These are phyloP conservation scores for Sitta carolinensis DNA, from an alignment of 2,797 vertebrate genomes.

Conservation along the genomic window DNA sequence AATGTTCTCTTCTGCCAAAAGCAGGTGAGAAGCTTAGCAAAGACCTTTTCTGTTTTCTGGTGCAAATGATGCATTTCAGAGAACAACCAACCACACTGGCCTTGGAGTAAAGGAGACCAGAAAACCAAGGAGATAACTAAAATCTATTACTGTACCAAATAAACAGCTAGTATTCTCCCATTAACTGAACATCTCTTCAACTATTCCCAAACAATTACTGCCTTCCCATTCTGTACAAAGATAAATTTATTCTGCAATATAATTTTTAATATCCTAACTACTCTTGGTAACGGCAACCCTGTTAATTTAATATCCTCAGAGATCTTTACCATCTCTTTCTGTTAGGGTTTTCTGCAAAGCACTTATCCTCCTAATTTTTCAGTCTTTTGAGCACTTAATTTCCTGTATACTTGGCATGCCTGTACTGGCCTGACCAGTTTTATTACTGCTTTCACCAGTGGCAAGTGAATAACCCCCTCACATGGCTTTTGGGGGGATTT, in stretches of 20 bases:
- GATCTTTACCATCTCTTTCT: background rate
- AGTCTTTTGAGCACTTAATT: background rate
- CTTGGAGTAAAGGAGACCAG: background rate
- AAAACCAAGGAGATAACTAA: background rate
- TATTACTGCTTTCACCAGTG: background rate
- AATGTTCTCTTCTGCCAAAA: background rate
- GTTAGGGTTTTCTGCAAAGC: background rate
- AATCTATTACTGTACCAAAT: background rate
- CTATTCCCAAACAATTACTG: background rate
- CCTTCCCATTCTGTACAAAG: background rate
- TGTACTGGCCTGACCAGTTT: background rate
- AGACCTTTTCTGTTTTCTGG: background rate
- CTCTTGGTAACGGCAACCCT: background rate
- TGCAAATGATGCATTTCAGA: background rate
- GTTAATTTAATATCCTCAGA: background rate
- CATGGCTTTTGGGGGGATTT: background rate
- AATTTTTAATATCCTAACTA: background rate
- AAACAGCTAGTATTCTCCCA: background rate
- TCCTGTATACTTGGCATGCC: background rate
- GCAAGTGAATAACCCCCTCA: background rate
- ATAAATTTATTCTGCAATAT: background rate
- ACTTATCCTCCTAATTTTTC: background rate
- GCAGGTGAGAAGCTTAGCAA: background rate
- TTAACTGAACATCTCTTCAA: constrained; percentile 1
- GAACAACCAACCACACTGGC: background rate